Conservation (phyloP, 2,797 vertebrate genomes). For the Sternarchorhynchus goeldii region DNA sequence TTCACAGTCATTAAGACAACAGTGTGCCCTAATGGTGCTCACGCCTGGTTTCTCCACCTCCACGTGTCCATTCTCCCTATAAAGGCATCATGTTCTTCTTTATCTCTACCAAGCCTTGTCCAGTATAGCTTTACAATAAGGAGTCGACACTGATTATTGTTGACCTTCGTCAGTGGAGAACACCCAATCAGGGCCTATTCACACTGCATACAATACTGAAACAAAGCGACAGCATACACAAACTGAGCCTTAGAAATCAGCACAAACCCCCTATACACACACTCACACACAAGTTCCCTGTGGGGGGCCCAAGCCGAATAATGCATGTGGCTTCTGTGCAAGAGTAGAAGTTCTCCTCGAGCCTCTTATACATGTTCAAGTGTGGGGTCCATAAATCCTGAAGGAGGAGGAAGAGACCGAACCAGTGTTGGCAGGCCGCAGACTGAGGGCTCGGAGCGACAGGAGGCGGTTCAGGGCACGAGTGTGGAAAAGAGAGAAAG, state of each 20-base stretch:
- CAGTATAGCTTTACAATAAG: slow-evolving; percentile 33
- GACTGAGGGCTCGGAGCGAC: neutral
- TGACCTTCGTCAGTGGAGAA: neutral
- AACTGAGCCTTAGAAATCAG: slow-evolving; percentile 37
- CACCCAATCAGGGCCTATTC: slow-evolving; percentile 17
- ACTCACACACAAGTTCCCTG: neutral
- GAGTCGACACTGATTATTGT: slow-evolving; percentile 42
- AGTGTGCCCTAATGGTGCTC: neutral
- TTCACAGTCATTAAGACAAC: neutral
- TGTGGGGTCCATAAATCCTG: too few species aligned
- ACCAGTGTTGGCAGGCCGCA: neutral
- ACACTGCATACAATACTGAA: slow-evolving; percentile 30
- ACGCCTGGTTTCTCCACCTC: neutral
- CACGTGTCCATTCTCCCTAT: slow-evolving; percentile 18
- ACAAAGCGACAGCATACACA: slow-evolving; percentile 26
- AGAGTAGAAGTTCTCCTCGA: neutral
- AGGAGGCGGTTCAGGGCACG: neutral
- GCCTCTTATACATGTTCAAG: neutral
- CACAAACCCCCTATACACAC: neutral
- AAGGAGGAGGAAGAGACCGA: neutral
- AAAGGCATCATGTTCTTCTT: neutral
- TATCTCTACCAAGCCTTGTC: slow-evolving; percentile 7
- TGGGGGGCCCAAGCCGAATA: neutral
- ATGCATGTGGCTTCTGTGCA: neutral
- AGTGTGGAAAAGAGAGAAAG: neutral